Evolutionary conservation across 2,888 invertebrate genomes (phyloP), one percentile per base, ranked within the genome.

Genomic region (Serripes groenlandicus): DNA sequence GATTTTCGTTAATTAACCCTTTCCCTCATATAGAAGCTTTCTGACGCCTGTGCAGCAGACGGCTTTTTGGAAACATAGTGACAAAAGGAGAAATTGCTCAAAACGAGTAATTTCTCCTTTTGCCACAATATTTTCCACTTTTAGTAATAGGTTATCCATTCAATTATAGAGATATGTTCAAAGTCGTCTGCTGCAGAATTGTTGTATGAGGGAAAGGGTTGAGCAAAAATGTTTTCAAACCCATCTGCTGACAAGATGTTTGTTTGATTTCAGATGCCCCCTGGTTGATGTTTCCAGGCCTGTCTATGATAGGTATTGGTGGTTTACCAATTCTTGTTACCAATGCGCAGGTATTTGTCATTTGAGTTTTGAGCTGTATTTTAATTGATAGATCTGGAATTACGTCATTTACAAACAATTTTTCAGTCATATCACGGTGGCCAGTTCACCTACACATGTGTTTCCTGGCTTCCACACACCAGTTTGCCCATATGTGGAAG

Each of bases 321-420:
- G 92, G 92, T 3, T 82, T 91, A 9, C 87, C 90, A 4, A 72
- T 90, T 26, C 75, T 91, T 9, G 88, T 91, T 37, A 91, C 91
- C 5, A 91, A 91, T 74, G 86, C 85, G 28, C 91, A 91, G 89
- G 90, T 91, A 71, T 21, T n/a, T n/a, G n/a, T n/a, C n/a, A n/a
- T n/a, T n/a, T n/a, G n/a, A n/a, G n/a, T n/a, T n/a, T n/a, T n/a
- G n/a, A n/a, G n/a, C n/a, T n/a, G n/a, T n/a, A n/a, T n/a, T n/a
- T n/a, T n/a, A n/a, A n/a, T n/a, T n/a, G n/a, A n/a, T n/a, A n/a
- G n/a, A n/a, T n/a, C n/a, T n/a, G n/a, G n/a, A n/a, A n/a, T n/a
- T n/a, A n/a, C n/a, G n/a, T n/a, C n/a, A n/a, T n/a, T n/a, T n/a
- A n/a, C n/a, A n/a, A n/a, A n/a, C n/a, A n/a, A n/a, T n/a, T n/a